Evolutionary conservation across 2,113 vertebrate species (phyloP), one percentile per base, ranked within the genome.

Genomic region (Gymnorhina tibicen): DNA sequence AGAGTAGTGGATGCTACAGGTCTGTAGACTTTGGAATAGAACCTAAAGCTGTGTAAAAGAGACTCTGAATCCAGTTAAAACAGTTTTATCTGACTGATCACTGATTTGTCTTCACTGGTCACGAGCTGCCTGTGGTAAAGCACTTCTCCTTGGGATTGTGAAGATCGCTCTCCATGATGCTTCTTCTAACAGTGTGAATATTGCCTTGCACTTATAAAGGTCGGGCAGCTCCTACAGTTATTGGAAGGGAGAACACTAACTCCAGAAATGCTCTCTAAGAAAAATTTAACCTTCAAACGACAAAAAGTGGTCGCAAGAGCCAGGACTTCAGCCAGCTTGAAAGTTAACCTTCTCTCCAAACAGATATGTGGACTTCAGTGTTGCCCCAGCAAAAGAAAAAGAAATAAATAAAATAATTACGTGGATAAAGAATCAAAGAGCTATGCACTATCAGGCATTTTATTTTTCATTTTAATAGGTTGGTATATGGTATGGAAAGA

Each of bases 151-250:
- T 17, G 16, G 86, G 92, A 92, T 95, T 93, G 92, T 94, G 93
- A 95, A 97, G 89, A 97, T 95, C 87, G 91, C 87, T 92, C 80
- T 93, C 91, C 84, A 91, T 13, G 33, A 88, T 83, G 72, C 75
- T 97, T 37, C 76, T 77, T 97, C 94, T 95, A 95, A 93, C 93
- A 96, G 85, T 82, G 88, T 21, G 94, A 97, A 94, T 97, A 97
- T 93, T 97, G 96, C 97, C 97, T 97, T 97, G 74, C 68, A 93
- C 88, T 97, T 97, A 86, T 6, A 97, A 97, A 98, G 98, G 97
- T 98, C 97, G 97, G 88, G 60, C 94, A 96, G 87, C 87, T 98
- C 91, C 85, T 93, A 87, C 87, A 96, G 94, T 95, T 97, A 92
- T 90, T 87, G 86, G 81, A 85, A 97, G 84, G 73, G 89, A 96